Conservation (phyloP, 2,797 vertebrate genomes). For the Phoxinus dragarum region DNA sequence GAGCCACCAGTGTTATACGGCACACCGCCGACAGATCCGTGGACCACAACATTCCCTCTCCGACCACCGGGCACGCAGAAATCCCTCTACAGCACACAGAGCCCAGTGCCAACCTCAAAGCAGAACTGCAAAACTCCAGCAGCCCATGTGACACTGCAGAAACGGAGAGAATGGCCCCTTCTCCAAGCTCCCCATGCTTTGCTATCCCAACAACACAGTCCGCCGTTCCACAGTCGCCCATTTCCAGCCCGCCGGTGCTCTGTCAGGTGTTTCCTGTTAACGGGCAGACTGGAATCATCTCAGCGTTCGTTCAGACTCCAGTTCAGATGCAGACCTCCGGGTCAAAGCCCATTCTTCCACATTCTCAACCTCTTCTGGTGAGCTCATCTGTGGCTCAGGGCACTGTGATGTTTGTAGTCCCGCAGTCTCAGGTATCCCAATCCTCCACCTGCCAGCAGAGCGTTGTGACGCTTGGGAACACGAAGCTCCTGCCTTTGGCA, state of each 20-base stretch:
- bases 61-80: conserved; percentile 45
- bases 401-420: conserved; percentile 92
- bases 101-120: conserved; percentile 14
- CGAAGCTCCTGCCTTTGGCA: conserved; percentile 92
- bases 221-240: conserved; percentile 70
- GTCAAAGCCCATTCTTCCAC: conserved; percentile 82
- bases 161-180: conserved; percentile 60
- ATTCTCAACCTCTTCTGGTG: conserved; percentile 84
- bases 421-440: conserved; percentile 79
- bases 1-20: conserved; percentile 89
- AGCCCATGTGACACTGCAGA: conserved; percentile 42
- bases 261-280: conserved; percentile 92
- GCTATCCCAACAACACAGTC: conserved; percentile 53
- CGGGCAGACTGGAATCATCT: conserved; percentile 82
- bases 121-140: conserved; percentile 44
- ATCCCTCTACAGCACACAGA: conserved; percentile 42
- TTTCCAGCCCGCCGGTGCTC: conserved; percentile 80
- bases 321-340: conserved; percentile 75
- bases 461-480: conserved; percentile 85
- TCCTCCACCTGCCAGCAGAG: conserved; percentile 72
- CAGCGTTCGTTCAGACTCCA: conserved; percentile 86
- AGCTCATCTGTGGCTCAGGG: conserved; percentile 86
- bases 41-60: conserved; percentile 64
- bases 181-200: conserved; percentile 53
- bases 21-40: conserved; percentile 83